Evolutionary conservation across 2,888 invertebrate species (phyloP).

Genomic region (Drosophila mulleri): DNA sequence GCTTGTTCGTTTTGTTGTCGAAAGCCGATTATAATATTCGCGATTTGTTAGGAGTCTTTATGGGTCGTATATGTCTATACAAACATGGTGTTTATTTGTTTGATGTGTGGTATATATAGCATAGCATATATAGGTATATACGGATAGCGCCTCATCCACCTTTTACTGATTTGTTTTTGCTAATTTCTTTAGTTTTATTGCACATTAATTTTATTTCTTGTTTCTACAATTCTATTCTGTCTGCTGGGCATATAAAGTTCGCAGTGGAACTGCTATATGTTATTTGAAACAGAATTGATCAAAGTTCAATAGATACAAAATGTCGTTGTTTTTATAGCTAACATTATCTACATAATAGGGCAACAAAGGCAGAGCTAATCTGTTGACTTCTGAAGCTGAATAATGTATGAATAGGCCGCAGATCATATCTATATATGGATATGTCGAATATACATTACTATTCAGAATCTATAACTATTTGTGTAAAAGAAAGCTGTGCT

Average conservation of each 20-base stretch:
- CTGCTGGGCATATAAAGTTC: neutral
- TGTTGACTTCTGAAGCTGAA: neutral
- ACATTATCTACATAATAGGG: neutral
- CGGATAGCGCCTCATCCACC: too few species aligned
- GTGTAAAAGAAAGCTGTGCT: too few species aligned
- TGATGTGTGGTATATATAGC: too few species aligned
- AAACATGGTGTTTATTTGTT: neutral
- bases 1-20: conserved; percentile 2
- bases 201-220: neutral
- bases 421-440: too few species aligned
- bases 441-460: too few species aligned
- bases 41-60: neutral
- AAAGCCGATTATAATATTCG: neutral
- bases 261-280: neutral
- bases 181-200: neutral
- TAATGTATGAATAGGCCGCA: neutral
- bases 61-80: neutral
- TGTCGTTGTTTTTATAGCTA: neutral
- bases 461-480: too few species aligned
- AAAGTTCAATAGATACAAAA: neutral
- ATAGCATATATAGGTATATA: neutral
- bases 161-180: neutral
- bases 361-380: neutral
- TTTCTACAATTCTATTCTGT: neutral
- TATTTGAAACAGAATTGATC: neutral